Evolutionary conservation across 2,113 vertebrate genomes (phyloP).

Genomic region (Trichechus manatus): DNA sequence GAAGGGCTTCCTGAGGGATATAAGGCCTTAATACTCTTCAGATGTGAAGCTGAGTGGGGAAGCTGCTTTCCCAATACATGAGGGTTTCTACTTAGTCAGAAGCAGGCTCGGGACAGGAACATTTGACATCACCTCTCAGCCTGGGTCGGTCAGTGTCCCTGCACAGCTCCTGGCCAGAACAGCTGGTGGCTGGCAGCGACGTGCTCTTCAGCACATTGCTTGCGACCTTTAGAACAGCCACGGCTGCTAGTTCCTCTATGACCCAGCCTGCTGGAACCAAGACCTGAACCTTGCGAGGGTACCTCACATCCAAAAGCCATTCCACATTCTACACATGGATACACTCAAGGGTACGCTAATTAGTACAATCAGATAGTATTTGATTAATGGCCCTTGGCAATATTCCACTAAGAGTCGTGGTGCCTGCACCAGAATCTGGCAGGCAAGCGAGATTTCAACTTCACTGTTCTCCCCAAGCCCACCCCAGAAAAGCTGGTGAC

Average conservation of each 20-base stretch:
- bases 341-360: background rate
- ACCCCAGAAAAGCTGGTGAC: background rate
- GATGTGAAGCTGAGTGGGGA: accelerated
- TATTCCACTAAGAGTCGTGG: background rate
- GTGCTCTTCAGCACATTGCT: background rate
- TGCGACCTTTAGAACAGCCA: background rate
- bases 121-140: conserved; percentile 44
- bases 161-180: accelerated
- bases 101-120: background rate
- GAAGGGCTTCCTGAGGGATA: background rate
- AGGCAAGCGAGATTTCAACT: background rate
- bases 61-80: background rate
- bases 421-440: background rate
- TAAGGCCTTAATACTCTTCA: accelerated
- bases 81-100: background rate
- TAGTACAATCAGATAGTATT: background rate
- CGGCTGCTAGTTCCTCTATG: background rate
- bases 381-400: conserved; percentile 31
- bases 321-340: accelerated
- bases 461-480: background rate
- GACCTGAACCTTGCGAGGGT: background rate
- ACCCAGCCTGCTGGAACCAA: background rate
- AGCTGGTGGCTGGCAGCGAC: background rate
- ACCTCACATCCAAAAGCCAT: background rate
- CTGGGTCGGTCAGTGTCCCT: background rate